Base-by-base conservation (phyloP, 1,140 invertebrate species). In the Neodiprion virginianus region DNA sequence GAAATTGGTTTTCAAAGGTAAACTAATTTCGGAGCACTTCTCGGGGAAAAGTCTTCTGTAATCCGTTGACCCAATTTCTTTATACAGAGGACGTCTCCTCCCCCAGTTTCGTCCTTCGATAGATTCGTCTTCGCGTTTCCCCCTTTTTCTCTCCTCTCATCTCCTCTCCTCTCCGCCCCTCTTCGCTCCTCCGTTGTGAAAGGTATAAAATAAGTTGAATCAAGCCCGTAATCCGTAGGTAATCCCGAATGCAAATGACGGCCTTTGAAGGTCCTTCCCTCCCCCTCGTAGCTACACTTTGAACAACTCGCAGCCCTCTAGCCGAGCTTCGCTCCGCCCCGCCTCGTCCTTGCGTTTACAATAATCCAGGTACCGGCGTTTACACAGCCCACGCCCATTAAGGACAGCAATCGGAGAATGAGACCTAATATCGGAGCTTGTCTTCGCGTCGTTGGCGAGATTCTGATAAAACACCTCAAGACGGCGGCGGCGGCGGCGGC, bases 231-330 rank as follows among this genome's bases (percentile, higher is more conserved):
- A 61, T 61, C 47, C 65, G 17, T 53, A 65, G 76, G 74, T 74
- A 82, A 82, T 82, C 81, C 77, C 72, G 70, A 81, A 82, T 82
- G 81, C 78, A 82, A 82, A 82, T 82, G 78, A 81, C 72, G 76
- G 76, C 76, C 79, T 82, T 82, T 82, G 79, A 82, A 81, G 77
- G 77, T 77, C 77, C 74, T 74, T 76, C 69, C 76, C 11, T 12
- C 53, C 53, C 28, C 28, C 28, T 40, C 28, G 28, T 3, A 40
- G 28, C 28, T 40, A 40, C 28, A 40, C 28, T 40, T 40, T 40
- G 28, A 40, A 40, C 28, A 40, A 40, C 28, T 40, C 28, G 28
- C 28, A 40, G 28, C 28, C 28, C 28, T 40, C 28, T 40, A 40
- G 5, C 28, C 28, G 28, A 40, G 28, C 28, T 40, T 40, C 28